phyloP scores from a whole-genome alignment of 2,888 invertebrate species.

The Lepidochitona cinerea region DNA sequence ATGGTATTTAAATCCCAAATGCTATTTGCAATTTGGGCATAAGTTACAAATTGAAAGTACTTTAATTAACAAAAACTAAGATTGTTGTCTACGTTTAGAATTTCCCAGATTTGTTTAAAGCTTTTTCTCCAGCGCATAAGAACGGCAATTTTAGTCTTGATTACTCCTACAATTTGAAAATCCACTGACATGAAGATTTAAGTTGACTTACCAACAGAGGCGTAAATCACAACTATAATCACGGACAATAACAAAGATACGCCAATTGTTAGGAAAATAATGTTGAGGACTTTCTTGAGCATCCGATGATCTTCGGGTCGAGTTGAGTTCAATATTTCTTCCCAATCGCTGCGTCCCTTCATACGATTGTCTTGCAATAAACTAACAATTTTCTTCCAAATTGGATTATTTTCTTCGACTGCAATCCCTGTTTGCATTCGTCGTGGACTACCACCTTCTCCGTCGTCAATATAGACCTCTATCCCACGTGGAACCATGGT shows the following conservation, averaged over 20 bases:
- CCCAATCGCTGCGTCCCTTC: conserved; percentile 44
- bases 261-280: conserved; percentile 61
- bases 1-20: no score
- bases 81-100: no score
- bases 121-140: no score
- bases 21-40: no score
- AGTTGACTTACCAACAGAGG: conserved; percentile 51
- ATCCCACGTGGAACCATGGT: conserved; percentile 51
- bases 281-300: conserved; percentile 61
- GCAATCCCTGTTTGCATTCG: not conserved
- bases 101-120: no score
- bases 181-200: no score
- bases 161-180: no score
- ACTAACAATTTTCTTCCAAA: conserved; percentile 39
- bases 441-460: conserved; percentile 25
- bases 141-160: no score
- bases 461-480: conserved; percentile 50
- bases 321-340: conserved; percentile 40
- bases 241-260: conserved; percentile 58
- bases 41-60: no score
- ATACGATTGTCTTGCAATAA: conserved; percentile 58
- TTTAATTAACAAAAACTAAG: no score
- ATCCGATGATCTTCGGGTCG: conserved; percentile 49
- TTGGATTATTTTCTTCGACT: conserved; percentile 33
- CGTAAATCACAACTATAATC: conserved; percentile 61